Evolutionary conservation across 2,888 invertebrate genomes (phyloP).

Genomic region (Polydrusus cervinus): DNA sequence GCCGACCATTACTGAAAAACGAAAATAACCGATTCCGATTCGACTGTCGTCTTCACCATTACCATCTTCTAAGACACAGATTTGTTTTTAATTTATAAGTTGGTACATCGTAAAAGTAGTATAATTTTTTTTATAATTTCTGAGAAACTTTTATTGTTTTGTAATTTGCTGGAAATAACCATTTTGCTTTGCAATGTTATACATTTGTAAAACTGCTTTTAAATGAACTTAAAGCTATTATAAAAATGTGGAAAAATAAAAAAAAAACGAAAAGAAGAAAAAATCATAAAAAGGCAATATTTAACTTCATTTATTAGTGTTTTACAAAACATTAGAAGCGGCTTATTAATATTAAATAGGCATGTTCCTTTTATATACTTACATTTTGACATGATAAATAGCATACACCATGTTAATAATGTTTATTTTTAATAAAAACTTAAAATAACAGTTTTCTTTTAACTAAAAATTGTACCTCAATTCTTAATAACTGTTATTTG

Average conservation of each 20-base stretch:
- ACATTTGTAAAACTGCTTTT: constrained; percentile 33
- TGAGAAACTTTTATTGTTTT: constrained; percentile 3
- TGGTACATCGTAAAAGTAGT: constrained; percentile 43
- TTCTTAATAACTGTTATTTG: too few species aligned
- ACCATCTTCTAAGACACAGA: constrained; percentile 41
- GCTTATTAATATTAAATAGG: constrained; percentile 44
- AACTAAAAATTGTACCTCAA: not conserved
- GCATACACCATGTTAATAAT: constrained; percentile 40
- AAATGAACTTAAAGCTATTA: constrained; percentile 27
- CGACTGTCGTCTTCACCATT: constrained; percentile 56
- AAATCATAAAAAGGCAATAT: constrained; percentile 11
- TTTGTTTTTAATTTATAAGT: constrained; percentile 42
- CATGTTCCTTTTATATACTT: constrained; percentile 26
- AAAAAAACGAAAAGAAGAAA: constrained; percentile 20
- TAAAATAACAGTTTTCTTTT: not conserved
- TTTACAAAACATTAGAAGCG: constrained; percentile 15
- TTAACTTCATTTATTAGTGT: constrained; percentile 17
- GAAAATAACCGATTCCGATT: constrained; percentile 53
- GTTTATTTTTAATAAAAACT: constrained; percentile 48
- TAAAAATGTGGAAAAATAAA: constrained; percentile 15
- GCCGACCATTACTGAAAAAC: constrained; percentile 70
- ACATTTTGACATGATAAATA: constrained; percentile 16
- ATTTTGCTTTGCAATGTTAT: constrained; percentile 28
- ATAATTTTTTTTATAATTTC: constrained; percentile 1
- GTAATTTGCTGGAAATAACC: constrained; percentile 21